Base-by-base conservation (phyloP, 2,888 invertebrate species). In the Hipparchia semele region DNA sequence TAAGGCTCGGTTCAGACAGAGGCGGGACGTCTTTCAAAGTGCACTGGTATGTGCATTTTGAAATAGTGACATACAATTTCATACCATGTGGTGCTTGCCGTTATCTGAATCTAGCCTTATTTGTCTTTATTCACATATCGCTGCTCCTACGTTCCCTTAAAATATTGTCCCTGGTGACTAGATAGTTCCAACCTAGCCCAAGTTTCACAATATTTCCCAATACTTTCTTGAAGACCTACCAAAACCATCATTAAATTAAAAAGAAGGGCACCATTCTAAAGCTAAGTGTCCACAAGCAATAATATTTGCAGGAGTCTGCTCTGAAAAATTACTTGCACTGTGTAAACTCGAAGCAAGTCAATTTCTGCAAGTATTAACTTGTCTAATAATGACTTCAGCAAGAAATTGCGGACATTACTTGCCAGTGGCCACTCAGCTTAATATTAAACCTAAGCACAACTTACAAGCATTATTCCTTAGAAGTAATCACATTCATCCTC, bases 91-190 rank as follows among this genome's bases (percentile, higher is more conserved):
- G 23, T 23, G 23, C 8, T 58, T 8, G 23, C 58, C 13, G 13
- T 13, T 8, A 23, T 58, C 58, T 7, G 23, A 58, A 58, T 58
- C 13, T 8, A 58, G 58, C 58, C 58, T 58, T 23, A 58, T 39
- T 68, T 68, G 12, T 49, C 49, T 51, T 10, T 23, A 60, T 60
- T n/a, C 49, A 45, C 13, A 39, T 61, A 56, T 46, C 46, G 33
- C 65, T 23, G 61, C 60, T 67, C 68, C 73, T 58, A 5, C 8
- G 10, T 10, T 33, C 33, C 10, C 10, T 45, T 66, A 68, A 67
- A 68, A 75, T 75, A 66, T 72, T 77, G 83, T 83, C 83, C 83
- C 82, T 85, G 84, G 85, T 83, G 86, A 86, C 86, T 86, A 86
- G 86, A 84, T 80, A 78, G 76, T 78, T 79, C 74, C 79, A 84